These are phyloP conservation scores for Drosophila ohnishii DNA, from an alignment of 1,140 invertebrate genomes.

Conservation along the genomic window DNA sequence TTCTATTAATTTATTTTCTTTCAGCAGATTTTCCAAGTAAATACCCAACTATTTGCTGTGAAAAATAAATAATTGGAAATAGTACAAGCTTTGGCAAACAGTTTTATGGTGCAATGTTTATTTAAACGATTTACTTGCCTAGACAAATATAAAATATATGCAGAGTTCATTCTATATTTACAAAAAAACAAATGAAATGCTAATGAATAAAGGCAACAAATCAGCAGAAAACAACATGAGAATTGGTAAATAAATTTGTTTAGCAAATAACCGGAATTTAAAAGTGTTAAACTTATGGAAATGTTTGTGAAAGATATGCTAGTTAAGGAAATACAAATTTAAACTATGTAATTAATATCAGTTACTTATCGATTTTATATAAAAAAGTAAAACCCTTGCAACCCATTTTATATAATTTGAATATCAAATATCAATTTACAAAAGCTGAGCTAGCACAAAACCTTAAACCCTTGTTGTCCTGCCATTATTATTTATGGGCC, in stretches of 20 bases:
- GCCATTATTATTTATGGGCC: slow-evolving; percentile 11
- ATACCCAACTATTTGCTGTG: not conserved
- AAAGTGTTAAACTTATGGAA: slow-evolving; percentile 1
- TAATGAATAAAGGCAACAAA: slow-evolving; percentile 24
- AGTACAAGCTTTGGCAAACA: slow-evolving; percentile 1
- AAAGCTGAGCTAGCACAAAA: slow-evolving; percentile 5
- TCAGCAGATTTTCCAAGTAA: not conserved
- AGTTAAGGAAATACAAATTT: not conserved
- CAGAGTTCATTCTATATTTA: slow-evolving; percentile 4
- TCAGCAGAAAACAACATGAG: not conserved
- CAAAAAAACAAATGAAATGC: not conserved
- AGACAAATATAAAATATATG: not conserved
- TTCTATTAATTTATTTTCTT: not conserved
- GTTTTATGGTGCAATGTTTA: not conserved
- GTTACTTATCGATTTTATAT: not conserved
- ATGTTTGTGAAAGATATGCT: not conserved
- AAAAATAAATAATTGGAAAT: not conserved
- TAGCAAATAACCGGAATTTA: slow-evolving; percentile 10
- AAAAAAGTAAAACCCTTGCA: not conserved
- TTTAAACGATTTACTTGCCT: slow-evolving; percentile 4
- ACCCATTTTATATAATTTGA: not conserved
- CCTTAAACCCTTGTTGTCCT: slow-evolving; percentile 5
- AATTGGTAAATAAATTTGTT: slow-evolving; percentile 11
- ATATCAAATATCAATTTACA: not conserved
- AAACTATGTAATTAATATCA: not conserved